Percentiles rank a stretch among this genome's conserved stretches.
Conservation (phyloP, 1,140 invertebrate genomes). For the Delia radicum region DNA sequence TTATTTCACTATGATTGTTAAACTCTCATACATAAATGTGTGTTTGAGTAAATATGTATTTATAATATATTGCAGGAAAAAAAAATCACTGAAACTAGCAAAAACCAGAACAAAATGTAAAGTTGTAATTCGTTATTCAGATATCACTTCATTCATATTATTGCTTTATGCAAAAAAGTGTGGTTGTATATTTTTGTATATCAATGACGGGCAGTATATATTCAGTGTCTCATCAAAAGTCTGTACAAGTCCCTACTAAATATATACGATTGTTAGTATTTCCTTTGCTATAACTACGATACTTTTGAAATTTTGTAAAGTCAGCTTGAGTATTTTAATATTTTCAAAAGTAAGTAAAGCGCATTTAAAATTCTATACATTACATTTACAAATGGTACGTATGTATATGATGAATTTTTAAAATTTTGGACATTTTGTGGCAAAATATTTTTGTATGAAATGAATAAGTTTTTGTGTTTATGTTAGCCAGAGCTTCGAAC, state of each 20-base stretch:
- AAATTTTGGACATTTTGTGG: too few relatives aligned
- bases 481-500: too few relatives aligned
- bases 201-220: not conserved
- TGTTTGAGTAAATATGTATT: not conserved
- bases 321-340: not conserved
- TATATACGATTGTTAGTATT: not conserved
- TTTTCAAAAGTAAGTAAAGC: not conserved
- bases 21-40: not conserved
- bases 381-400: too few relatives aligned
- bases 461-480: too few relatives aligned
- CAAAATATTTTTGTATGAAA: too few relatives aligned
- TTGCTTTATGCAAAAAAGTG: constrained; percentile 15
- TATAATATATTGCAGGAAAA: too few relatives aligned
- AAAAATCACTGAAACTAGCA: not conserved
- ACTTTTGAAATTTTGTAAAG: not conserved
- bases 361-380: not conserved
- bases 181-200: not conserved
- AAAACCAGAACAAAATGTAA: not conserved
- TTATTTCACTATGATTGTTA: not conserved
- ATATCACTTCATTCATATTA: constrained; percentile 14
- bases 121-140: constrained; percentile 15
- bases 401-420: too few relatives aligned
- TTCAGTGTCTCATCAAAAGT: not conserved
- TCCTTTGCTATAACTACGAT: not conserved
- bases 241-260: not conserved